phyloP scores from a whole-genome alignment of 2,888 invertebrate genomes.

The Stegophylla sp. region DNA sequence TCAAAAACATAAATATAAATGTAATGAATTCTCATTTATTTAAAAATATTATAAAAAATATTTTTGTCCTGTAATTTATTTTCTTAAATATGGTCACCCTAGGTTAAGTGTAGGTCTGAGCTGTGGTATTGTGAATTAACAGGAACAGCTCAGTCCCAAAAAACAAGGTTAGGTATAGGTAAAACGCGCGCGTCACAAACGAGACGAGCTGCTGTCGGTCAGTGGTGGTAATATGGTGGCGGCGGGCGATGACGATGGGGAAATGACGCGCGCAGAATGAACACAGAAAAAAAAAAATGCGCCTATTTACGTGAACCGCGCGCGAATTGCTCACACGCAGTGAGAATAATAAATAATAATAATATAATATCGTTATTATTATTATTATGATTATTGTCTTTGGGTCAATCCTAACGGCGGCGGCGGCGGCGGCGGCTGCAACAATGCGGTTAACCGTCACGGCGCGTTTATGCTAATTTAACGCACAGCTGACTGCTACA shows the following conservation, averaged over 20 bases:
- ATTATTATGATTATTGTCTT: conserved; percentile 31
- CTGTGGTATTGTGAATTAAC: too few species aligned
- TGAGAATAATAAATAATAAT: background rate
- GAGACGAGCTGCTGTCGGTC: background rate
- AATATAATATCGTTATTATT: background rate
- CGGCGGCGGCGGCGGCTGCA: background rate
- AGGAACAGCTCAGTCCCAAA: too few species aligned
- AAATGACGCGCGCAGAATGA: background rate
- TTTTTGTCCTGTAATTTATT: too few species aligned
- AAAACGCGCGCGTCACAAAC: background rate
- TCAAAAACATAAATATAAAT: too few species aligned
- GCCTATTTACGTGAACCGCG: too few species aligned
- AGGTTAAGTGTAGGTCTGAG: too few species aligned
- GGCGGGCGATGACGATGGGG: background rate
- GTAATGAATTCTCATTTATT: too few species aligned
- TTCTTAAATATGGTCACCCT: too few species aligned
- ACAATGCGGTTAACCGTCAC: conserved; percentile 55
- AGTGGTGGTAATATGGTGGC: background rate
- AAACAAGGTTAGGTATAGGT: too few species aligned
- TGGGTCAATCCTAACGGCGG: conserved; percentile 23
- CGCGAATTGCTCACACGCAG: too few species aligned
- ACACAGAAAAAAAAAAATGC: too few species aligned
- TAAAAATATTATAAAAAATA: too few species aligned
- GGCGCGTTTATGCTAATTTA: conserved; percentile 54
- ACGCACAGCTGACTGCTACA: conserved; percentile 48